A percentile compares a stretch with the other conserved stretches of the same genome.
These are phyloP conservation scores for Euglossa dilemma DNA, from an alignment of 1,140 invertebrate species.

Conservation along the genomic window DNA sequence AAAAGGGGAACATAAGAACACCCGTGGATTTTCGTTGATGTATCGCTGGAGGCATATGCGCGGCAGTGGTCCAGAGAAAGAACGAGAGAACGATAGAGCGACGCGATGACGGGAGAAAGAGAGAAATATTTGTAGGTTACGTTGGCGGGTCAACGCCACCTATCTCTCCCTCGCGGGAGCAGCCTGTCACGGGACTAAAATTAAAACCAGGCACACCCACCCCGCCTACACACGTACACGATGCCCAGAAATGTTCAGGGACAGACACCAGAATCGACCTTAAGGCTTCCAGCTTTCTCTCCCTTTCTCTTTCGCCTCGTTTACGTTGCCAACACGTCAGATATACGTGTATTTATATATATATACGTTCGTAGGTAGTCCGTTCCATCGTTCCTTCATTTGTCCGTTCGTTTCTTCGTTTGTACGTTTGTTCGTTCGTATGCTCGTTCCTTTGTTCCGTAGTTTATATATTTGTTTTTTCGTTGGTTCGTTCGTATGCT, in stretches of 20 bases:
- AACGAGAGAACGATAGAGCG: conserved; percentile 6
- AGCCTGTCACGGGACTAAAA: conserved; percentile 76
- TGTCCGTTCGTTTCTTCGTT: no score
- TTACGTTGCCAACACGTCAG: conserved; percentile 1
- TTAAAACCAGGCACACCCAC: conserved; percentile 76
- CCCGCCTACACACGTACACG: conserved; percentile 38
- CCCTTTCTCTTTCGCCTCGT: conserved; percentile 29
- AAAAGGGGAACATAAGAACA: conserved; percentile 56
- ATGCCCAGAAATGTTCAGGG: conserved; percentile 38
- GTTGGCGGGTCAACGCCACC: conserved; percentile 77
- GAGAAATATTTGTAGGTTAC: conserved; percentile 77
- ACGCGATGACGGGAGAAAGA: conserved; percentile 29
- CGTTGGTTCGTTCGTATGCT: no score
- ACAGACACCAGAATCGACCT: conserved; percentile 41
- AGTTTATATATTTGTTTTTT: no score
- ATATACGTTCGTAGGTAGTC: background rate
- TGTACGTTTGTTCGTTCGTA: no score
- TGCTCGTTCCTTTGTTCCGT: no score
- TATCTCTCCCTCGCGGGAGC: conserved; percentile 58
- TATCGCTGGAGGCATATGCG: conserved; percentile 59
- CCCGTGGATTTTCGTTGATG: conserved; percentile 73
- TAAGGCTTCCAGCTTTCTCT: conserved; percentile 44
- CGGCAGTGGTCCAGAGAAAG: conserved; percentile 16
- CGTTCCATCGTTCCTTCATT: no score
- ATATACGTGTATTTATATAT: no score